These are phyloP conservation scores for Miniopterus natalensis DNA, from an alignment of 2,113 vertebrate genomes.

Conservation along the genomic window DNA sequence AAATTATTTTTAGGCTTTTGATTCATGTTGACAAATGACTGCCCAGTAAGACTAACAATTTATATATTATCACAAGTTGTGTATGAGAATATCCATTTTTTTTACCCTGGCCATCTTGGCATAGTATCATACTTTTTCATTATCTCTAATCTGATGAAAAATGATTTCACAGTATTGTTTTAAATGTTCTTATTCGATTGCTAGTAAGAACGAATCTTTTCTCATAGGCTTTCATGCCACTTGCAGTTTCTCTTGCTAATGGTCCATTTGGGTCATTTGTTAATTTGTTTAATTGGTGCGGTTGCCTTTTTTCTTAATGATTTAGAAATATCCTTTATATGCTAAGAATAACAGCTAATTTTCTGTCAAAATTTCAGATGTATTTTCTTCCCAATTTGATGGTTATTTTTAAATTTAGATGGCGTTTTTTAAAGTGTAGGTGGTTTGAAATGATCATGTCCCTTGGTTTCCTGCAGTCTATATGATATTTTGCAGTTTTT, in stretches of 20 bases:
- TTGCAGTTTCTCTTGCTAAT: neutral
- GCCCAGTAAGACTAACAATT: neutral
- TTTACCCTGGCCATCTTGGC: neutral
- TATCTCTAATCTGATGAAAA: constrained; percentile 6
- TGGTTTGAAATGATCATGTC: neutral
- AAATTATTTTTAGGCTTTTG: neutral
- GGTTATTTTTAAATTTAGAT: constrained; percentile 31
- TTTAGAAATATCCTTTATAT: neutral
- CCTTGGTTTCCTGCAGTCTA: neutral
- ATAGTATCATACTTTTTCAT: neutral
- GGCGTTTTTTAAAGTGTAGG: neutral
- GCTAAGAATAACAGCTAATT: neutral
- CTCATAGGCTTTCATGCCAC: neutral
- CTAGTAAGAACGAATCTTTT: neutral
- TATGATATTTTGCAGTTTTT: neutral
- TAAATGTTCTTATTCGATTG: neutral
- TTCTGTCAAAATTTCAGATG: neutral
- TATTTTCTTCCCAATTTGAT: neutral
- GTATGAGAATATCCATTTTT: neutral
- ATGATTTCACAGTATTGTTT: neutral
- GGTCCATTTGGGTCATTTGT: neutral
- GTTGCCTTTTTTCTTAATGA: neutral
- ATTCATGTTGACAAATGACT: neutral
- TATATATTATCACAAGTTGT: neutral
- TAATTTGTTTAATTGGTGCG: neutral